phyloP scores from a whole-genome alignment of 2,113 vertebrate genomes.

The Ia io region DNA sequence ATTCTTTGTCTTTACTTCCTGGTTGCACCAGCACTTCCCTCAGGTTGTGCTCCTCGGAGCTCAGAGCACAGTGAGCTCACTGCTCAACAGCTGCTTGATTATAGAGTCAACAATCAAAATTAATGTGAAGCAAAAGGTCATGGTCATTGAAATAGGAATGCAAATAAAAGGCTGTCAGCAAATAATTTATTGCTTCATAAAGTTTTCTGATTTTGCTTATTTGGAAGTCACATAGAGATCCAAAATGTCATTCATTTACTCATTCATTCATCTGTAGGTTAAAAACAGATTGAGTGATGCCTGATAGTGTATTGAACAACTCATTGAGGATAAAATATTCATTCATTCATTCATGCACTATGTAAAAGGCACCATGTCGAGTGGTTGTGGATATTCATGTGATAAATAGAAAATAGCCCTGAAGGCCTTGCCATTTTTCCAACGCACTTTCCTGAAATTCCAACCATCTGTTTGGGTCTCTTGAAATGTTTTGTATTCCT shows the following conservation, averaged over 20 bases:
- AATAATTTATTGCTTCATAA: background rate
- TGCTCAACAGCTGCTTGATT: conserved; percentile 27
- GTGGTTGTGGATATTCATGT: background rate
- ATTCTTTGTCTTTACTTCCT: conserved; percentile 63
- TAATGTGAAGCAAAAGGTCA: conserved; percentile 54
- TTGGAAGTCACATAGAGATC: background rate
- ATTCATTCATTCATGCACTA: background rate
- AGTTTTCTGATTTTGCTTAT: background rate
- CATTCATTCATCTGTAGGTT: background rate
- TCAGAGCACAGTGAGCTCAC: background rate
- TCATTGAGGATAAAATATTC: background rate
- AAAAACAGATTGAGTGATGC: background rate
- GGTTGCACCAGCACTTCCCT: background rate
- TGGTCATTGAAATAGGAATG: conserved; percentile 26
- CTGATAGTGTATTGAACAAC: background rate
- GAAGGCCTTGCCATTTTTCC: background rate
- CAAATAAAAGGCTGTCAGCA: conserved; percentile 12
- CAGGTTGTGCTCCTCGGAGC: conserved; percentile 25
- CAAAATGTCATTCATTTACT: background rate
- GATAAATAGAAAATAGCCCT: background rate
- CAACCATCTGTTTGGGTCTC: background rate
- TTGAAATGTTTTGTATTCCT: background rate
- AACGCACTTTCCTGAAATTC: background rate
- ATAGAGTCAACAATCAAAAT: conserved; percentile 30
- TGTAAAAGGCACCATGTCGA: background rate